A percentile compares a stretch with the other conserved stretches of the same genome.
Evolutionary conservation across 2,888 invertebrate species (phyloP).

Genomic region (Torymus tubicola): DNA sequence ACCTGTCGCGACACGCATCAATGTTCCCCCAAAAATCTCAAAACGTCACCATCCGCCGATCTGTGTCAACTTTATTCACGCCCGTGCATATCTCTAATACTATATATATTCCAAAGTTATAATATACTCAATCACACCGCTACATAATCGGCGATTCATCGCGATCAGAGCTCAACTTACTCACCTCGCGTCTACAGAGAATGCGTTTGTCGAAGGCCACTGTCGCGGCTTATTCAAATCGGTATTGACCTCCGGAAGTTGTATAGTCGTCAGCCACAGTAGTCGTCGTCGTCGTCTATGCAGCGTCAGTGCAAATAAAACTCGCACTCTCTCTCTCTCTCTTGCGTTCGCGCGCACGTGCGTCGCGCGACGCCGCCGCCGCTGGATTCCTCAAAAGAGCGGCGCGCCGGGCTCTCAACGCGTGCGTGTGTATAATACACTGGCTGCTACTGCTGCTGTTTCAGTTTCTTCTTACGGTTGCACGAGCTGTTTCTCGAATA

Average conservation of each 20-base stretch:
- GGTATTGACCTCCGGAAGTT: constrained; percentile 50
- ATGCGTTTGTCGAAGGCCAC: constrained; percentile 25
- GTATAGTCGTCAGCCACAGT: neutral
- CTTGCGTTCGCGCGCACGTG: neutral
- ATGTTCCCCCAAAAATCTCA: too few relatives aligned
- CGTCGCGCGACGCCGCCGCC: neutral
- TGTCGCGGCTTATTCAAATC: constrained; percentile 45
- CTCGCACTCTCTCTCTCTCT: too few relatives aligned
- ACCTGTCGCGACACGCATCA: too few relatives aligned
- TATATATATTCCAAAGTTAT: too few relatives aligned
- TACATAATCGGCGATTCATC: neutral
- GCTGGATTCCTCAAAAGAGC: neutral
- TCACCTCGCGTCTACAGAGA: constrained; percentile 8
- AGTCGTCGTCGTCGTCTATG: neutral
- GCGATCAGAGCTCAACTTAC: neutral
- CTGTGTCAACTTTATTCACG: too few relatives aligned
- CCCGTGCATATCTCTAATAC: too few relatives aligned
- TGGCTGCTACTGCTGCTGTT: too few relatives aligned
- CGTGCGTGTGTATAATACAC: neutral
- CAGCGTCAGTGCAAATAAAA: neutral
- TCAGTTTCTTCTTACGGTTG: neutral
- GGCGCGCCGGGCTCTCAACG: neutral
- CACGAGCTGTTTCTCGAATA: constrained; percentile 25
- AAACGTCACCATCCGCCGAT: too few relatives aligned
- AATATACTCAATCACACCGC: too few relatives aligned